Conservation (phyloP, 2,888 invertebrate species). For the Orthosia incerta region DNA sequence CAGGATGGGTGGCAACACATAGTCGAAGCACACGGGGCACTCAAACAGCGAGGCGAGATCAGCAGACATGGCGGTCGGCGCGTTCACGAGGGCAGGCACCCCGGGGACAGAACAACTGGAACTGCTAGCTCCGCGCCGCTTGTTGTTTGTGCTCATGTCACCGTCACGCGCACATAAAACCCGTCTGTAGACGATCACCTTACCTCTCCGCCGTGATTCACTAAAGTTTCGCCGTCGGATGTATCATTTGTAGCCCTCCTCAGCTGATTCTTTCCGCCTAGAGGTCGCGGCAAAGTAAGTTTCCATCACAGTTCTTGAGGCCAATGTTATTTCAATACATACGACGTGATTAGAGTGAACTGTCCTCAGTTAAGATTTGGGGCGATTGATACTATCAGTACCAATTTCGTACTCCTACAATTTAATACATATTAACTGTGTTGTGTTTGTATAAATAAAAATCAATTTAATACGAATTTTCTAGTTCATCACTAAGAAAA, state of each 20-base stretch:
- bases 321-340: constrained; percentile 77
- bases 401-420: constrained; percentile 48
- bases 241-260: constrained; percentile 88
- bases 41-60: constrained; percentile 98
- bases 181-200: constrained; percentile 82
- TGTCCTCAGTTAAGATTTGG: constrained; percentile 70
- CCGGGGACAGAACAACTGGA: constrained; percentile 90
- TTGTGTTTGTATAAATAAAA: constrained; percentile 60
- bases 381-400: constrained; percentile 61
- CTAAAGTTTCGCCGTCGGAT: constrained; percentile 64
- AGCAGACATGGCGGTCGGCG: constrained; percentile 94
- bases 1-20: constrained; percentile 99
- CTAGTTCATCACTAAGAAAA: constrained; percentile 79
- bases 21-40: constrained; percentile 99
- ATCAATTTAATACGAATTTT: constrained; percentile 74
- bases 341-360: constrained; percentile 73
- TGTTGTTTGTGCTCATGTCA: constrained; percentile 91
- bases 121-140: constrained; percentile 90
- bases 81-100: constrained; percentile 90
- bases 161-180: constrained; percentile 87
- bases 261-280: constrained; percentile 84
- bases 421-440: constrained; percentile 64
- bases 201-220: constrained; percentile 70
- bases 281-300: constrained; percentile 79
- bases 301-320: constrained; percentile 87